phyloP scores from a whole-genome alignment of 2,797 vertebrate genomes.

The Sphenodon punctatus region DNA sequence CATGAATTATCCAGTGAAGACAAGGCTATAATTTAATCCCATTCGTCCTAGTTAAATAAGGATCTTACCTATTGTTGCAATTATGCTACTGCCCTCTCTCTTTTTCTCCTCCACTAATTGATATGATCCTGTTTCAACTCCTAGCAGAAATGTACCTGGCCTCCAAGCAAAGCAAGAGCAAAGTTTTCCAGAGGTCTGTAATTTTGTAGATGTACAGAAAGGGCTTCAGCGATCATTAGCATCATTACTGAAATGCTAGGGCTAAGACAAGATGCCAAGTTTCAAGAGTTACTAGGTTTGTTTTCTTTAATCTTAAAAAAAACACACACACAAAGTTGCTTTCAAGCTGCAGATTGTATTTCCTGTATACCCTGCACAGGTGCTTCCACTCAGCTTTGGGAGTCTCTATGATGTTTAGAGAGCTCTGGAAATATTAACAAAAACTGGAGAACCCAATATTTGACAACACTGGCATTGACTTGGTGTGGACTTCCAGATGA shows the following conservation, averaged over 20 bases:
- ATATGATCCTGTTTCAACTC: background rate
- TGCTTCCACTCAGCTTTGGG: background rate
- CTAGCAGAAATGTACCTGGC: background rate
- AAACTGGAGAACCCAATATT: background rate
- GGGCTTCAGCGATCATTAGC: background rate
- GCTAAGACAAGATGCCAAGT: background rate
- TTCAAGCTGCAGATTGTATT: background rate
- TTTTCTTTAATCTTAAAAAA: background rate
- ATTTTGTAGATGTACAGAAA: constrained; percentile 7
- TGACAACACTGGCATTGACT: background rate
- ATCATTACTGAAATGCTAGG: background rate
- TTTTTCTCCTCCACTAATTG: background rate
- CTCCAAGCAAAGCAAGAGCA: background rate
- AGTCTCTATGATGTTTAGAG: background rate
- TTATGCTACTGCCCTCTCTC: background rate
- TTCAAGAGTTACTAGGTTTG: background rate
- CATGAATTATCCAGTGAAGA: background rate
- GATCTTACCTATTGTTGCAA: background rate
- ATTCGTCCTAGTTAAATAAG: rapidly evolving
- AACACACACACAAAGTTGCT: no score
- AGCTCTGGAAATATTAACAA: background rate
- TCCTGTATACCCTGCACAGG: background rate
- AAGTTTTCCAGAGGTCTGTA: background rate
- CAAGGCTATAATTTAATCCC: background rate
- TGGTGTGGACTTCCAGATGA: background rate